Base-by-base conservation (phyloP, 2,113 vertebrate species). In the Procavia capensis region DNA sequence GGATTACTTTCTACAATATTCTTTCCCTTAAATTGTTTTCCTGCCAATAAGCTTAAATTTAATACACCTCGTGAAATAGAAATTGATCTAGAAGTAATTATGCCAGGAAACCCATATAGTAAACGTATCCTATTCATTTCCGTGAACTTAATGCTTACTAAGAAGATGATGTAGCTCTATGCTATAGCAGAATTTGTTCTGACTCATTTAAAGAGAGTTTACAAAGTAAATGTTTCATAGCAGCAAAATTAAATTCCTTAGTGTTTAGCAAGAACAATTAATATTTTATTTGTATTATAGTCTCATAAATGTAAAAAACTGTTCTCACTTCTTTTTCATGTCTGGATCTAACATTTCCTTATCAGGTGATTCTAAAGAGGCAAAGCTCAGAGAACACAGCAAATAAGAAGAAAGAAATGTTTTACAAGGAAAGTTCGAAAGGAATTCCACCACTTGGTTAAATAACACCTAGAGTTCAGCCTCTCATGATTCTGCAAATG, bases 231-330 rank as follows among this genome's bases (percentile, higher is more conserved):
- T 20, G 47, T 68, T 93, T 79, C 36, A 36, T 87, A 93, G 94
- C 45, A 84, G 64, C 83, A 82, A 95, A 91, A 95, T 66, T 86
- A 84, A 89, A 78, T 84, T 95, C 64, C 85, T n/a, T 34, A n/a
- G 61, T 64, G 63, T 54, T 80, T 70, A 64, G 47, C 16, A 92
- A 78, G 80, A 91, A 76, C 50, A 90, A 85, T 63, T 50, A 86
- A 82, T 27, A 45, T 72, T 95, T 90, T 88, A 85, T 97, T 93
- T 88, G 29, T 19, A 74, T 17, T 85, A 47, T 86, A 80, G 47
- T 88, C 17, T 61, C 66, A 39, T 41, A 86, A 90, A 85, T 92
- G 43, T 64, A 36, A 90, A 72, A 79, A 79, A 57, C 4, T 25
- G 59, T 10, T 54, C 36, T 54, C n/a, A 19, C 4, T 16, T 90